Percentiles rank a stretch among this genome's conserved stretches.
Conservation (phyloP, 2,888 invertebrate genomes). For the Helicoverpa assulta region DNA sequence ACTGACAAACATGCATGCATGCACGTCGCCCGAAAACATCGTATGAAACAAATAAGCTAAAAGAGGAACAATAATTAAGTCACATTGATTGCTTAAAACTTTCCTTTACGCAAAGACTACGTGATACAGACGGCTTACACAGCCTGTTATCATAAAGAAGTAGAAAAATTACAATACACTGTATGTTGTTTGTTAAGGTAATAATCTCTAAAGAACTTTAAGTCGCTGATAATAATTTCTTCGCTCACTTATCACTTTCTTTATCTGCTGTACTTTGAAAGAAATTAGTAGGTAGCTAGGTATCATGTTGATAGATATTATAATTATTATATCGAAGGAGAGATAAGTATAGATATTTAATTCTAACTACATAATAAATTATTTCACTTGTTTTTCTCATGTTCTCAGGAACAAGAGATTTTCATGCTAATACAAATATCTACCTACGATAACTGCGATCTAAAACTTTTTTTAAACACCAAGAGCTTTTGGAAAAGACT, state of each 20-base stretch:
- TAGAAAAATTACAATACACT: constrained; percentile 23
- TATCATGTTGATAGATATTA: background rate
- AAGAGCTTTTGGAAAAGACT: too few relatives aligned
- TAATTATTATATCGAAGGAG: background rate
- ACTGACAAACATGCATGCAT: too few relatives aligned
- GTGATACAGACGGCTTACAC: constrained; percentile 22
- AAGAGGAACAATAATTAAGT: too few relatives aligned
- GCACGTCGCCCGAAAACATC: too few relatives aligned
- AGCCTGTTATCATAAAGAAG: constrained; percentile 37
- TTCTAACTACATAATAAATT: background rate
- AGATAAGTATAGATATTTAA: background rate
- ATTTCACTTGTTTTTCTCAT: too few relatives aligned
- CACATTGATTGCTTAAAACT: too few relatives aligned
- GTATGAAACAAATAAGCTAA: too few relatives aligned
- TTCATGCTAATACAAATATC: too few relatives aligned
- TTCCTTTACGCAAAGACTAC: constrained; percentile 19
- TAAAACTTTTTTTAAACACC: too few relatives aligned
- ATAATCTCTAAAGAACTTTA: constrained; percentile 56
- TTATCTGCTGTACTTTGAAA: constrained; percentile 39
- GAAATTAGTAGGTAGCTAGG: background rate
- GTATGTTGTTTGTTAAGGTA: constrained; percentile 41
- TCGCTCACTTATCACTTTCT: constrained; percentile 40
- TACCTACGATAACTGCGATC: too few relatives aligned
- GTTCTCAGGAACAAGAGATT: too few relatives aligned
- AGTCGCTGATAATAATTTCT: constrained; percentile 53